These are phyloP conservation scores for Cephus runcator DNA, from an alignment of 2,888 invertebrate genomes.

Conservation along the genomic window DNA sequence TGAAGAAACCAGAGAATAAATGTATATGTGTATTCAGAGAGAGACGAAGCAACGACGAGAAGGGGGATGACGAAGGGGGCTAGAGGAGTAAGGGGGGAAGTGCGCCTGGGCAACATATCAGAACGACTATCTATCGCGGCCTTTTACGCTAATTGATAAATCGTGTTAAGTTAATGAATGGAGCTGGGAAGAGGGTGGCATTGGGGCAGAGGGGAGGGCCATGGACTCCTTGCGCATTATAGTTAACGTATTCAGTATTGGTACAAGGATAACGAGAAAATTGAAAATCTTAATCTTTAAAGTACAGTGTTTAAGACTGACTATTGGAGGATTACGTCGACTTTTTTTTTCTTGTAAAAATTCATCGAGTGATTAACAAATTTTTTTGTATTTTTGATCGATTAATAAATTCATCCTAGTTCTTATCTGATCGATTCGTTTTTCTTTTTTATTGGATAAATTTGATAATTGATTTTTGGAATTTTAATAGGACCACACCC, in stretches of 20 bases:
- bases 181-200: constrained; percentile 30
- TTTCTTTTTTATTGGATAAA: background rate
- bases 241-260: background rate
- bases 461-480: constrained; percentile 26
- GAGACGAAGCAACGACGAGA: constrained; percentile 19
- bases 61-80: constrained; percentile 25
- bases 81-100: constrained; percentile 13
- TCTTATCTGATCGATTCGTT: background rate
- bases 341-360: background rate
- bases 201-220: background rate
- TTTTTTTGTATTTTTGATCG: background rate
- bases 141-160: constrained; percentile 66
- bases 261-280: constrained; percentile 51
- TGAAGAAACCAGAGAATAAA: constrained; percentile 4
- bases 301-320: background rate
- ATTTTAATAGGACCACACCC: constrained; percentile 32
- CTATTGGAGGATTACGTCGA: background rate
- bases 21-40: background rate
- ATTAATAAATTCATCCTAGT: background rate
- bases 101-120: constrained; percentile 55
- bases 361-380: background rate
- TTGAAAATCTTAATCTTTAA: constrained; percentile 49
- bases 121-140: constrained; percentile 64
- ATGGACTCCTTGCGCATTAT: background rate
- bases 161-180: constrained; percentile 66